phyloP scores from a whole-genome alignment of 2,888 invertebrate genomes.

The Cantharis nigra region DNA sequence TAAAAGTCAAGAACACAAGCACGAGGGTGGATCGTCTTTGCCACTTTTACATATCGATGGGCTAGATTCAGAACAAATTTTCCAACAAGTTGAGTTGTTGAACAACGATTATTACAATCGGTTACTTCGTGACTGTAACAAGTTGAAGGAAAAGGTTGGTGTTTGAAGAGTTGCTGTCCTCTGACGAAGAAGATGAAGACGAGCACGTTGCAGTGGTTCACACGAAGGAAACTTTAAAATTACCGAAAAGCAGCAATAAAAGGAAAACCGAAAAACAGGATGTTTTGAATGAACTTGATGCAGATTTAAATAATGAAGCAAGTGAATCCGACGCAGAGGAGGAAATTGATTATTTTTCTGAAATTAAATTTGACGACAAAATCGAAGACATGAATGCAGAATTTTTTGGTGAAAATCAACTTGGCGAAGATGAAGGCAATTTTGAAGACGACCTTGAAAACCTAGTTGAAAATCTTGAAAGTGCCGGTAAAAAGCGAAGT shows the following conservation, averaged over 20 bases:
- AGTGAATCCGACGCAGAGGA: slow-evolving; percentile 39
- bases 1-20: slow-evolving; percentile 57
- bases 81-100: slow-evolving; percentile 90
- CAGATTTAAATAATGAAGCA: slow-evolving; percentile 31
- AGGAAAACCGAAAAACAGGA: background rate
- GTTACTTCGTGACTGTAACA: slow-evolving; percentile 64
- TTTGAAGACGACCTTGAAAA: background rate
- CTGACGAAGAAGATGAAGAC: slow-evolving; percentile 36
- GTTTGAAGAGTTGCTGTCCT: slow-evolving; percentile 47
- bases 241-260: background rate
- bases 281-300: slow-evolving; percentile 31
- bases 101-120: slow-evolving; percentile 66
- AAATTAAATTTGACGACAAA: slow-evolving; percentile 32
- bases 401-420: background rate
- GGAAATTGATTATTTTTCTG: slow-evolving; percentile 38
- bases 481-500: background rate
- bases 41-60: slow-evolving; percentile 73
- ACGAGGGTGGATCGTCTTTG: slow-evolving; percentile 61
- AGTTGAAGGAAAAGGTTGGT: slow-evolving; percentile 58
- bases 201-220: slow-evolving; percentile 36
- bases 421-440: background rate
- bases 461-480: background rate
- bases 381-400: background rate
- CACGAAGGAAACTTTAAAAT: slow-evolving; percentile 11
- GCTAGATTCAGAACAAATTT: slow-evolving; percentile 92